Evolutionary conservation across 2,888 invertebrate genomes (phyloP).

Genomic region (Digitonthophagus gazella): DNA sequence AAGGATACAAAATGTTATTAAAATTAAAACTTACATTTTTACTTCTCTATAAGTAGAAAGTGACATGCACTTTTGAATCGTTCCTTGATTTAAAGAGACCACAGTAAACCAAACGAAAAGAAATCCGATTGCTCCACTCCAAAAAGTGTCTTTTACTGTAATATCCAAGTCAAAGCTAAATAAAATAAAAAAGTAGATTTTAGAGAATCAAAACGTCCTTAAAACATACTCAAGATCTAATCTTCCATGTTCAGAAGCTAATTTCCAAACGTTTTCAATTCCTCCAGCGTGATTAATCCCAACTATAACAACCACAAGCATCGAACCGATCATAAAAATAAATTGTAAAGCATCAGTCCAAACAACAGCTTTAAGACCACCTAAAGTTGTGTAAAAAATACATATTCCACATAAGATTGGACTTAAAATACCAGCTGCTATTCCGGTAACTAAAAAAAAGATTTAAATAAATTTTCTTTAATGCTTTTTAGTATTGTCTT

Average conservation of each 20-base stretch:
- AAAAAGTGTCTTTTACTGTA: slow-evolving; percentile 60
- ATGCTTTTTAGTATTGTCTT: background rate
- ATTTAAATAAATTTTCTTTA: slow-evolving; percentile 19
- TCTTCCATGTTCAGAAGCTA: slow-evolving; percentile 57
- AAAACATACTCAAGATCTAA: slow-evolving; percentile 51
- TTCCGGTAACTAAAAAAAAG: slow-evolving; percentile 61
- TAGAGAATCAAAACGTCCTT: background rate
- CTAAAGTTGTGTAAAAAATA: slow-evolving; percentile 74
- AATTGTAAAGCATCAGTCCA: slow-evolving; percentile 64
- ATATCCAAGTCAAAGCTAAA: slow-evolving; percentile 60
- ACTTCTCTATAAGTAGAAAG: slow-evolving; percentile 59
- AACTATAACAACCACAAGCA: slow-evolving; percentile 57
- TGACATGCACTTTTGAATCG: slow-evolving; percentile 61
- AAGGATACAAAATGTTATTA: background rate
- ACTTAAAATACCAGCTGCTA: slow-evolving; percentile 63
- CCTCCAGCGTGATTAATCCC: slow-evolving; percentile 60
- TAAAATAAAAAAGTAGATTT: slow-evolving; percentile 25
- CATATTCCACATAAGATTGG: slow-evolving; percentile 68
- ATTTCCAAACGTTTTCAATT: slow-evolving; percentile 57
- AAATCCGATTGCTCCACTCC: slow-evolving; percentile 59
- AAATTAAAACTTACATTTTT: slow-evolving; percentile 46
- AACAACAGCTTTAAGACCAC: slow-evolving; percentile 66
- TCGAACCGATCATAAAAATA: slow-evolving; percentile 57
- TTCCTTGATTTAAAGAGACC: slow-evolving; percentile 57
- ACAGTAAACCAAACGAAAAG: slow-evolving; percentile 56